phyloP scores from a whole-genome alignment of 2,113 vertebrate species.

The Calidris pygmaea region DNA sequence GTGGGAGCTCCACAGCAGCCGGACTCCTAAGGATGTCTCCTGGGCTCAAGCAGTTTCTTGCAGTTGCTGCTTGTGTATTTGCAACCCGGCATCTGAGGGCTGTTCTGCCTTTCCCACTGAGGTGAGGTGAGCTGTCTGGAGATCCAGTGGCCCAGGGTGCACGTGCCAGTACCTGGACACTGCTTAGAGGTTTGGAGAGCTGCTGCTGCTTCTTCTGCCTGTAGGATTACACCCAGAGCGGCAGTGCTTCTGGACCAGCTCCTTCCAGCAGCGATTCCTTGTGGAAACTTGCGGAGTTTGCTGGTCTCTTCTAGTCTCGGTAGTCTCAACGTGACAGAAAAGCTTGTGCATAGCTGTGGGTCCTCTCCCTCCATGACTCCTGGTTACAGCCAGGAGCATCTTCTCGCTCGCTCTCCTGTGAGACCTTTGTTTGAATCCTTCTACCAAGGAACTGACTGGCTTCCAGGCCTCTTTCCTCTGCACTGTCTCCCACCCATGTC shows the following conservation, averaged over 20 bases:
- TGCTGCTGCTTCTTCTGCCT: neutral
- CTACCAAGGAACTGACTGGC: neutral
- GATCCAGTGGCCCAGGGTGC: neutral
- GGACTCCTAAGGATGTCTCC: neutral
- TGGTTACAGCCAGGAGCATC: neutral
- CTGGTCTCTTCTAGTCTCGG: neutral
- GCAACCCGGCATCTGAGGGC: neutral
- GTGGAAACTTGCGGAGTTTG: neutral
- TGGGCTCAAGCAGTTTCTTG: neutral
- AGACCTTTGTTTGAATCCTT: neutral
- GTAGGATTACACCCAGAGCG: neutral
- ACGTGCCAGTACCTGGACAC: neutral
- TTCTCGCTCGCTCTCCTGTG: neutral
- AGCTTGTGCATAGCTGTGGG: neutral
- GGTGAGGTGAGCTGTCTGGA: neutral
- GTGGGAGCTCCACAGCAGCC: neutral
- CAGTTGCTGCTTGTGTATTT: neutral
- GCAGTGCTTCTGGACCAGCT: neutral
- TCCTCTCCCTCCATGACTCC: neutral
- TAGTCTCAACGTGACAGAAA: neutral
- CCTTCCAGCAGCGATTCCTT: neutral
- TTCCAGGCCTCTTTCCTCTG: neutral
- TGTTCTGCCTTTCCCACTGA: neutral
- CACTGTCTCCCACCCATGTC: fast-evolving
- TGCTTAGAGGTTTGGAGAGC: neutral